A percentile compares a stretch with the other conserved stretches of the same genome.
Evolutionary conservation across 2,797 vertebrate genomes (phyloP).

Genomic region (Hoplostethus atlanticus): DNA sequence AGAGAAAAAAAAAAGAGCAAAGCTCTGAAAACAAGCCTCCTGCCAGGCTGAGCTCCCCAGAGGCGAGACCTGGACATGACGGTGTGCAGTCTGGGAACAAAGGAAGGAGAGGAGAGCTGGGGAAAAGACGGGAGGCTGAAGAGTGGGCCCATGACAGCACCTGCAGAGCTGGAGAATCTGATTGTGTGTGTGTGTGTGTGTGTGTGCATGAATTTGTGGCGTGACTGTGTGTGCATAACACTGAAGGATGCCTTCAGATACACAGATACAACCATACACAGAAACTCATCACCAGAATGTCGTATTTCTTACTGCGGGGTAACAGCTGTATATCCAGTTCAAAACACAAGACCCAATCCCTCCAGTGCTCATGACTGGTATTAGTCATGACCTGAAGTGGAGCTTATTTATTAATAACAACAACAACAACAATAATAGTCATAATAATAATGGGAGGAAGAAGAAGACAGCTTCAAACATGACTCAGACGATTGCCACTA

Average conservation of each 20-base stretch:
- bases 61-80: constrained; percentile 83
- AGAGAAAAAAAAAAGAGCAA: constrained; percentile 59
- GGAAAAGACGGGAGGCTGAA: constrained; percentile 72
- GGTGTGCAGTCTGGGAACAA: constrained; percentile 83
- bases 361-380: background rate
- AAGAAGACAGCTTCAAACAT: constrained; percentile 1
- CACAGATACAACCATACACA: constrained; percentile 30
- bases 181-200: constrained; percentile 47
- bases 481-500: background rate
- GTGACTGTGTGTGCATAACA: constrained; percentile 49
- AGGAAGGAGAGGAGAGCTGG: constrained; percentile 75
- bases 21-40: constrained; percentile 82
- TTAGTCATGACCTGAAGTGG: background rate
- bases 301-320: constrained; percentile 24
- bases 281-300: constrained; percentile 40
- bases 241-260: constrained; percentile 65
- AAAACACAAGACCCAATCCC: constrained; percentile 29
- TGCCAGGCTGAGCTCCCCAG: constrained; percentile 81
- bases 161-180: constrained; percentile 73
- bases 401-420: too few species aligned
- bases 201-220: background rate
- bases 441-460: too few species aligned
- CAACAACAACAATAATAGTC: too few species aligned
- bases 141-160: constrained; percentile 79
- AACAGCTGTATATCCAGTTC: constrained; percentile 24